Evolutionary conservation across 2,888 invertebrate species (phyloP).

Genomic region (Aplocera efformata): DNA sequence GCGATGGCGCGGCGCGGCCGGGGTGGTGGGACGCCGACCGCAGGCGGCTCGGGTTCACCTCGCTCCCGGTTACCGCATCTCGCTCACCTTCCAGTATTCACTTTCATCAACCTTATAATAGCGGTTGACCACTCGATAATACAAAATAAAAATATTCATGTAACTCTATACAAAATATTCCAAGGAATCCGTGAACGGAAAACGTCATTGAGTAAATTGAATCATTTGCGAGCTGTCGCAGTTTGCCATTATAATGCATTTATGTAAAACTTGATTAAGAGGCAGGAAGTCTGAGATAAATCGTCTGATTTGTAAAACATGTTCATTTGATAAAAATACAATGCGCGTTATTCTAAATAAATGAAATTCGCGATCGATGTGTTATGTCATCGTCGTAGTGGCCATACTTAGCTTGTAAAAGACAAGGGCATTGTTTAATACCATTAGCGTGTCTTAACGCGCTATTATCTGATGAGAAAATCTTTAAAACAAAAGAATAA

Average conservation of each 20-base stretch:
- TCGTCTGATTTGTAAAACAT: neutral
- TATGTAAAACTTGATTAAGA: constrained; percentile 1
- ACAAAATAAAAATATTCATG: constrained; percentile 35
- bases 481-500: constrained; percentile 53
- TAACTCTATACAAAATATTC: constrained; percentile 24
- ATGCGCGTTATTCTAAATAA: too few relatives aligned
- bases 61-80: constrained; percentile 52
- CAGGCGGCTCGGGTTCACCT: constrained; percentile 56
- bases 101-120: constrained; percentile 51
- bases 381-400: too few relatives aligned
- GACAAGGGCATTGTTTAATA: constrained; percentile 19
- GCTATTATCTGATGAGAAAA: constrained; percentile 61
- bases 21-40: constrained; percentile 42
- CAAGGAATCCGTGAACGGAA: constrained; percentile 16
- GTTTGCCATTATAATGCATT: neutral
- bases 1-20: neutral
- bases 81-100: constrained; percentile 57
- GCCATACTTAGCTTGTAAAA: constrained; percentile 6
- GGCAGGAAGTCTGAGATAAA: constrained; percentile 5
- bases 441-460: constrained; percentile 49
- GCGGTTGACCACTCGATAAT: constrained; percentile 35
- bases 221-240: constrained; percentile 8
- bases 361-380: too few relatives aligned
- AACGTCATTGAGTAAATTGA: constrained; percentile 11
- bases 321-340: too few relatives aligned